Base-by-base conservation (phyloP, 2,888 invertebrate species). In the Resseliella maxima region DNA sequence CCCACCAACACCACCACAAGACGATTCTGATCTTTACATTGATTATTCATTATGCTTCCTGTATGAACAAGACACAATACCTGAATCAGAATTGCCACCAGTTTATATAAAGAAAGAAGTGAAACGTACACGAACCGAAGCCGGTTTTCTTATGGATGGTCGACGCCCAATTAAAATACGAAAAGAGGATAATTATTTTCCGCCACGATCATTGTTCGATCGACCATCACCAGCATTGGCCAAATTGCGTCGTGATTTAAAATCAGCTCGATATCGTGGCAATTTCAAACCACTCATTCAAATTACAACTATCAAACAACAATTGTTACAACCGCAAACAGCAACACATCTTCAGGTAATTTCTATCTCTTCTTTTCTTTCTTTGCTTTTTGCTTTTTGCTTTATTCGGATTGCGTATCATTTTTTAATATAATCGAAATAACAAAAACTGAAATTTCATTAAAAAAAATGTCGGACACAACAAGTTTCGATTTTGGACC, bases 1-100 rank as follows among this genome's bases (percentile, higher is more conserved):
- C 88, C 99, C 99, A 86, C 99, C 98, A 87, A 99, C 99, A 31
- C 99, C 99, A 87, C 98, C 99, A 18, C 95, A 96, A 90, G 96
- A 96, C 90, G 98, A 98, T 89, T 95, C 95, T 89, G 99, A 99
- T 91, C 93, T 98, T 87, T 98, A 98, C 92, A 94, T 97, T 88
- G 98, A 99, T 90, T 93, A 94, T 88, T 95, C 96, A 87, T 92
- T 97, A 90, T 94, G 95, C 87, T 96, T 97, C 90, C 93, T 98
- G 87, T 99, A 99, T 92, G 96, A 97, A 87, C 92, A 93, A 88
- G 92, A 92, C 64, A 90, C 92, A 0, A 96, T 97, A 93, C 92
- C 95, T 12, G 98, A 97, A 90, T 92, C 94, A 1, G 94, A 95
- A 89, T 91, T 97, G 87, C 97, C 97, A 50, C 95, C 96, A 0